Base-by-base conservation (phyloP, 2,888 invertebrate species). In the Tanaodytes sp. region DNA sequence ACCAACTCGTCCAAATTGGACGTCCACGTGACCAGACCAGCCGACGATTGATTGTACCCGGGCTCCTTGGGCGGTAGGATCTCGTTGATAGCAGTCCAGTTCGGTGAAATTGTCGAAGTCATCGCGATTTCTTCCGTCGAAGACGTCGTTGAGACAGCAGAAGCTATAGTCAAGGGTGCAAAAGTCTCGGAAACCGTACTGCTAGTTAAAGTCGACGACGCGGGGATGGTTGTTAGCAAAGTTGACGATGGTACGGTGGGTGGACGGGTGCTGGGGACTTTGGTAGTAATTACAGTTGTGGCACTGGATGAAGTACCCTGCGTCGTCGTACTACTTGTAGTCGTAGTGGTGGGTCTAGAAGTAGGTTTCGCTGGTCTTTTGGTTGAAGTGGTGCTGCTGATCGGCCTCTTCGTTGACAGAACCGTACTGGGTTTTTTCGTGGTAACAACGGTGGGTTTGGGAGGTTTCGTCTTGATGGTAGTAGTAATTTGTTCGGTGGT, bases 11-110 rank as follows among this genome's bases (percentile, higher is more conserved):
- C 85, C 14, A 86, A 85, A 49, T 82, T 83, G 0, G 86, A 85
- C 1, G 87, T 86, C 88, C 88, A 88, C 0, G 88, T 88, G 6
- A 88, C 86, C 9, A 88, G 73, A 5, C 85, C 83, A 5, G 80
- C 71, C 0, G 83, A 83, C 0, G 84, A 81, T 9, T 82, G 75
- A 8, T 72, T 74, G 4, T 62, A 72, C 0, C 59, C 37, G 1
- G 71, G 76, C 30, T 77, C 76, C 39, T 78, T 77, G 0, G 69
- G 64, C 6, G 58, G 48, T 2, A 77, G 43, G 15, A 64, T 40
- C 43, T 75, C 75, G 5, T 75, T 75, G 0, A 71, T 71, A 11
- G 74, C 58, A 2, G 76, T 77, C 2, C 76, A 73, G n/a, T 74
- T 64, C n/a, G 54, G 58, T 43, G 33, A 57, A 30, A 8, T 52